Evolutionary conservation across 2,888 invertebrate genomes (phyloP), one percentile per base, ranked within the genome.

Genomic region (Myathropa florea): DNA sequence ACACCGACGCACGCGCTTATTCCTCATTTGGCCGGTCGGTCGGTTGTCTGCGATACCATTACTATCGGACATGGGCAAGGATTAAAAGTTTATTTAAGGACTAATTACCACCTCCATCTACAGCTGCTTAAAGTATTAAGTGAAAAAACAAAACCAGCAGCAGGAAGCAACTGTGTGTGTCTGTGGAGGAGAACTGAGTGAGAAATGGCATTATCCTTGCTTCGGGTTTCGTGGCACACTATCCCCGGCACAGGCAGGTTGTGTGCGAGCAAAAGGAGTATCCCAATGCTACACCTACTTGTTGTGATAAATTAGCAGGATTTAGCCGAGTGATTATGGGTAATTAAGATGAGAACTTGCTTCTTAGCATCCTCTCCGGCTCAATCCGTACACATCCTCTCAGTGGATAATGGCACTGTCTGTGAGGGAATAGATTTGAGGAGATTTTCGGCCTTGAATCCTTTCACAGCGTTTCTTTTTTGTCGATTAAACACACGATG

Each of bases 291-390:
- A 75, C 77, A 88, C 64, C 64, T 81, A 81, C 78, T 81, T 88
- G 88, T 88, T 88, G 88, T 88, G 88, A 88, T 88, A 88, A 88
- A 88, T 88, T 88, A 88, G 83, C 79, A 81, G 83, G 88, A 86
- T 85, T 88, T 88, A 83, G 79, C 86, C 81, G 64, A 88, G 85
- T 88, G 81, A 88, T 88, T 88, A 88, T 83, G 75, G 84, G 86
- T 77, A 88, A 88, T 88, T 88, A 88, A 80, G 81, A 79, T 83
- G 83, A 87, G 87, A 87, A 79, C 85, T 79, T 70, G 60, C 63
- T 57, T 57, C 28, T 26, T 14, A 26, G 55, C 24, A 70, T 68
- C 65, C 21, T 23, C 63, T 68, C 9, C 30, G 18, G 60, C 61
- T 65, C 46, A 14, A 30, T 68, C 59, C 26, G n/a, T 7, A 24